Percentiles rank a stretch among this genome's conserved stretches.
Evolutionary conservation across 2,113 vertebrate species (phyloP).

Genomic region (Opisthocomus hoazin): DNA sequence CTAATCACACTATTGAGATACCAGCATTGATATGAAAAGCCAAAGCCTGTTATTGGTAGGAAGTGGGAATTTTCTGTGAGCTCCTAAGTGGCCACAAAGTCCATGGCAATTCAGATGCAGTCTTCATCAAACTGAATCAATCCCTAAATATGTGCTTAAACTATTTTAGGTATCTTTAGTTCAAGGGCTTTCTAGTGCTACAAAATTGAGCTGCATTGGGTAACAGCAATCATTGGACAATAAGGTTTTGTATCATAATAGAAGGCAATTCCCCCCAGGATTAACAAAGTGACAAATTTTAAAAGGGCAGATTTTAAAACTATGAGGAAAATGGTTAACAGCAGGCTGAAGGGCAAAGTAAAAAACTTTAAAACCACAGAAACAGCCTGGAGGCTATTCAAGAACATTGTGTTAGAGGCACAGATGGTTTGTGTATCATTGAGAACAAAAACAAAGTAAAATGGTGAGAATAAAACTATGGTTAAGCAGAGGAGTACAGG

Average conservation of each 20-base stretch:
- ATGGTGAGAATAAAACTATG: slow-evolving; percentile 51
- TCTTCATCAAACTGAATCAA: background rate
- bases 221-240: background rate
- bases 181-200: background rate
- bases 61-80: background rate
- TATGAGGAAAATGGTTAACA: slow-evolving; percentile 63
- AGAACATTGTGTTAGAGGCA: slow-evolving; percentile 68
- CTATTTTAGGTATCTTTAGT: background rate
- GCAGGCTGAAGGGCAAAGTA: slow-evolving; percentile 68
- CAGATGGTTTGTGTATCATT: slow-evolving; percentile 66
- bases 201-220: background rate
- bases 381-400: slow-evolving; percentile 68
- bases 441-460: slow-evolving; percentile 59
- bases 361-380: slow-evolving; percentile 68
- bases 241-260: background rate
- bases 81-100: background rate
- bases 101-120: background rate
- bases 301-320: slow-evolving; percentile 65
- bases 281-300: slow-evolving; percentile 32
- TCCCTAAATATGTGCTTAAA: background rate
- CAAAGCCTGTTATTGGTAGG: background rate
- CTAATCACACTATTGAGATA: background rate
- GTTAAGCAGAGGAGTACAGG: slow-evolving; percentile 28
- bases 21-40: background rate
- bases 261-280: background rate